Evolutionary conservation across 2,113 vertebrate genomes (phyloP).

Genomic region (Pao palembangensis): DNA sequence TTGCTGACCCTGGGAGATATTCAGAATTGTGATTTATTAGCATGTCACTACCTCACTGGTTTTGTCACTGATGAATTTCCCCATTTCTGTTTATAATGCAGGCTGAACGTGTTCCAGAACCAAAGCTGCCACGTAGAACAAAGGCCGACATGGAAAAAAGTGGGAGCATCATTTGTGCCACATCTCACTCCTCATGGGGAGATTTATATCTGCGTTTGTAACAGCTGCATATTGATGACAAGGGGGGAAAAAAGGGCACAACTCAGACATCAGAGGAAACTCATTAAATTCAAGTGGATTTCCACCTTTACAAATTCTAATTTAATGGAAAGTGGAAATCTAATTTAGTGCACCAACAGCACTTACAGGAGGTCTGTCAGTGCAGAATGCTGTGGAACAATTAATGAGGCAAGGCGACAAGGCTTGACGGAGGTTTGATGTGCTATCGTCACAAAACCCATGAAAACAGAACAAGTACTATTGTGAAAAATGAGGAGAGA

Average conservation of each 20-base stretch:
- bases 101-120: constrained; percentile 13
- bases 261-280: constrained; percentile 63
- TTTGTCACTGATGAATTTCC: not conserved
- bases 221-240: constrained; percentile 57
- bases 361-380: not conserved
- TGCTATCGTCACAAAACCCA: not conserved
- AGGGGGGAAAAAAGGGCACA: constrained; percentile 29
- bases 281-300: constrained; percentile 61
- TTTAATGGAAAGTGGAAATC: constrained; percentile 13
- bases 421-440: not conserved
- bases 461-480: not conserved
- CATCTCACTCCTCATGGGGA: constrained; percentile 26
- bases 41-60: constrained; percentile 6
- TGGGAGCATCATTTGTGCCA: constrained; percentile 46
- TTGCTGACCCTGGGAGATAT: constrained; percentile 85
- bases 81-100: not conserved
- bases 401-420: not conserved
- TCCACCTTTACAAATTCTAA: constrained; percentile 73
- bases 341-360: not conserved
- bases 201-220: constrained; percentile 60
- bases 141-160: constrained; percentile 39
- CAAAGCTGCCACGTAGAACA: constrained; percentile 18
- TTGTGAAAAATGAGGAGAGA: not conserved
- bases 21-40: constrained; percentile 62
- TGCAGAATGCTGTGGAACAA: constrained; percentile 7